Conservation (phyloP, 2,113 vertebrate species). For the human region DNA sequence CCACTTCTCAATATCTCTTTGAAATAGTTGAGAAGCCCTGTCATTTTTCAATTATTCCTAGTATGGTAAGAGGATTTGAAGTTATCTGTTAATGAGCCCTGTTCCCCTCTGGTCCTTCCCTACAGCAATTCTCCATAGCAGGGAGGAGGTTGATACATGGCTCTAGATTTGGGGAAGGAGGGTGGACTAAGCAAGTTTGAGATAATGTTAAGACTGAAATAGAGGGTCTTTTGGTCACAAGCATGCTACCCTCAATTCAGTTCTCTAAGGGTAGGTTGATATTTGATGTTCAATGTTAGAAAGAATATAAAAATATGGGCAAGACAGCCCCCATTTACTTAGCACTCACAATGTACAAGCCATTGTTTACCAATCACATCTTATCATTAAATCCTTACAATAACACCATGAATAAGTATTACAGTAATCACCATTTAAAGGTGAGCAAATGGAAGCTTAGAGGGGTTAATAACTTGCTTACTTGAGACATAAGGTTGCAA, state of each 20-base stretch:
- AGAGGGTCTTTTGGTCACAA: not conserved
- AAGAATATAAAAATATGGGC: not conserved
- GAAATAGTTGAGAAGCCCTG: constrained; percentile 29
- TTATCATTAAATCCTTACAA: not conserved
- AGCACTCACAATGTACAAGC: not conserved
- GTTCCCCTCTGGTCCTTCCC: not conserved
- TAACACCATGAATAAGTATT: not conserved
- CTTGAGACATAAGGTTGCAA: not conserved
- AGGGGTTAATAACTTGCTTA: not conserved
- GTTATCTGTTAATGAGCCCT: constrained; percentile 39
- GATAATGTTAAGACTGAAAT: not conserved
- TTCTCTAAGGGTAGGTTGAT: not conserved
- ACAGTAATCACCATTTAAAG: not conserved
- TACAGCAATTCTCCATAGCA: not conserved
- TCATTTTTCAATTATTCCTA: constrained; percentile 62
- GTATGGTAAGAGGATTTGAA: constrained; percentile 58
- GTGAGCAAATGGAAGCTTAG: not conserved
- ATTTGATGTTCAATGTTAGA: not conserved
- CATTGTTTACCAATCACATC: not conserved
- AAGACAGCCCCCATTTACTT: not conserved
- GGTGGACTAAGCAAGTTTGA: not conserved
- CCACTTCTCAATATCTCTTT: constrained; percentile 55
- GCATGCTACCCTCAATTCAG: not conserved
- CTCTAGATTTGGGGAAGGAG: not conserved
- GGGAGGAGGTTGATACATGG: not conserved